These are phyloP conservation scores for Tapirus terrestris DNA, from an alignment of 2,113 vertebrate species.

Conservation along the genomic window DNA sequence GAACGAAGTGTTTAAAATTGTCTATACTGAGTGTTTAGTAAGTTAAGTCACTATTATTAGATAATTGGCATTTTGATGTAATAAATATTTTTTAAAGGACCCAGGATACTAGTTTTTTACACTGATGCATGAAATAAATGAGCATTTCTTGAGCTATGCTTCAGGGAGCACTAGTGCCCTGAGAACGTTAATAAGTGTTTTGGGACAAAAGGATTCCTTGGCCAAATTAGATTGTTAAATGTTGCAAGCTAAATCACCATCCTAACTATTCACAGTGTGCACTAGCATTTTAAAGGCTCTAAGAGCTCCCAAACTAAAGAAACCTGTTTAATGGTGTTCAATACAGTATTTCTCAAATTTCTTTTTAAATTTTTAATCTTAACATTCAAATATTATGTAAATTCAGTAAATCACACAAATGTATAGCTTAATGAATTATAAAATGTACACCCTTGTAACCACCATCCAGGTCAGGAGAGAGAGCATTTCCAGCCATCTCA, in stretches of 20 bases:
- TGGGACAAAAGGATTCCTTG: constrained; percentile 29
- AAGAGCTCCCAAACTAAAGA: background rate
- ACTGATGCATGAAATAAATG: background rate
- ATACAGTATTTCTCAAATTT: background rate
- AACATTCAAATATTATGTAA: background rate
- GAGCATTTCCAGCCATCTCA: background rate
- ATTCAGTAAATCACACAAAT: background rate
- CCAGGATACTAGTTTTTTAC: constrained; percentile 8
- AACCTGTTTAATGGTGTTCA: background rate
- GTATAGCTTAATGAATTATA: background rate
- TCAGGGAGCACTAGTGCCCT: constrained; percentile 42
- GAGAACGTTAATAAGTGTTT: constrained; percentile 58
- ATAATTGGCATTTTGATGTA: background rate
- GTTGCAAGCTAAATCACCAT: constrained; percentile 63
- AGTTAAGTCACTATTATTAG: background rate
- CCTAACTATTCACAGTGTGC: background rate
- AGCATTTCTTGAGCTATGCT: constrained; percentile 13
- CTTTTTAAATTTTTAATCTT: background rate
- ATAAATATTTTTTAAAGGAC: background rate
- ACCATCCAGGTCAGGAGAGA: background rate
- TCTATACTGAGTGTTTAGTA: background rate
- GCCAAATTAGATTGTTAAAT: constrained; percentile 73
- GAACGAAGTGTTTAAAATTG: background rate
- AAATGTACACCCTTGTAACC: background rate
- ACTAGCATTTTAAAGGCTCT: background rate